These are phyloP conservation scores for Choloepus hoffmanni DNA, from an alignment of 2,113 vertebrate species.

Conservation along the genomic window DNA sequence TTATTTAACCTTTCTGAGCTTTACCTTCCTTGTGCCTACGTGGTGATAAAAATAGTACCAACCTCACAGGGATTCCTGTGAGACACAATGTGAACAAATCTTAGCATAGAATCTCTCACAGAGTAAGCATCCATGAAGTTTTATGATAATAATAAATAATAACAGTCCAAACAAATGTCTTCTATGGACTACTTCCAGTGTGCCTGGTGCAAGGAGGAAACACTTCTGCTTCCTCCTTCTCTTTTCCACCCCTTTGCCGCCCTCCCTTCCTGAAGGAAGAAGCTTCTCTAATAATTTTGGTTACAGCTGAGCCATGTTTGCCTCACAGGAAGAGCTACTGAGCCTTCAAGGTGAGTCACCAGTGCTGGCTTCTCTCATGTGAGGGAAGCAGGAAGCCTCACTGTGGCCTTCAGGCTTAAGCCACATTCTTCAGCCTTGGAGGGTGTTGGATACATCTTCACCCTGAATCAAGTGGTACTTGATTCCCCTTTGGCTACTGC, in stretches of 20 bases:
- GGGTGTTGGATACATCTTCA: neutral
- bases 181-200: neutral
- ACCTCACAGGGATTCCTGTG: constrained; percentile 36
- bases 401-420: neutral
- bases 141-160: neutral
- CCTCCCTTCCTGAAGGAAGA: neutral
- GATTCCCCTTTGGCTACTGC: neutral
- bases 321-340: neutral
- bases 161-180: neutral
- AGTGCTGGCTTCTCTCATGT: neutral
- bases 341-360: neutral
- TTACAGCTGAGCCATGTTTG: neutral
- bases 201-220: neutral
- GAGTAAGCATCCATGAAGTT: neutral
- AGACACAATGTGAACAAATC: neutral
- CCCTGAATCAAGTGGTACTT: neutral
- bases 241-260: neutral
- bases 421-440: neutral
- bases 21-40: constrained; percentile 48
- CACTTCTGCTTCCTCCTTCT: neutral
- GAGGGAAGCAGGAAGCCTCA: neutral
- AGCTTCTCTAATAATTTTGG: neutral
- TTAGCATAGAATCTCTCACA: neutral
- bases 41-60: constrained; percentile 58
- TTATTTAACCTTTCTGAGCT: constrained; percentile 64